Evolutionary conservation across 2,113 vertebrate genomes (phyloP), one percentile per base, ranked within the genome.

Genomic region (Gymnobelideus leadbeateri): DNA sequence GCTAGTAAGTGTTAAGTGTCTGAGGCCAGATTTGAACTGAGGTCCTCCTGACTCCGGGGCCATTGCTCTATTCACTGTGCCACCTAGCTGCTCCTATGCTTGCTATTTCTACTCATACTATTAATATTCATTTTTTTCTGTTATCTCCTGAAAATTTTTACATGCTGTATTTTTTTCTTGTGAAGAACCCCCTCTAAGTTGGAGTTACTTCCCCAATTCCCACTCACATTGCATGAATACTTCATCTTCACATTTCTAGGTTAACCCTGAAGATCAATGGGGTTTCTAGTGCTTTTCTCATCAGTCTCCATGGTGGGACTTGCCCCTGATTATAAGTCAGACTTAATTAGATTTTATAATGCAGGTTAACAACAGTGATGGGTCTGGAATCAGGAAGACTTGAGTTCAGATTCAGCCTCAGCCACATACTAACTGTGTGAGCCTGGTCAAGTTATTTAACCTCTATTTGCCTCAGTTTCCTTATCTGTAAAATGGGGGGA

Each of bases 141-240:
- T 37, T 68, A 37, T 14, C 12, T 11, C 61, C 61, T 68, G 31
- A 68, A 68, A 68, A 55, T 23, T 92, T 52, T 68, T 3, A 5
- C 24, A 0, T 51, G 23, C 57, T 51, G 2, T 26, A 12, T 37
- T n/a, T 21, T 55, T 51, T 31, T 54, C 0, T 6, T 25, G 26
- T 0, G 0, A 0, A 4, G 25, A 16, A 4, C 68, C 10, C 0
- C 57, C 57, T 61, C 6, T 12, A 61, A 61, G 0, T 61, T 31
- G 57, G 57, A 61, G 28, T 3, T 31, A 61, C 28, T 31, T 14
- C 28, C 57, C 11, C 57, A 61, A 61, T 28, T 61, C 57, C 28
- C 10, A 12, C 9, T 61, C 25, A 57, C 7, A 61, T 31, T 28
- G 3, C 57, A 31, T 31, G 28, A 61, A 31, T 61, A 14, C 10